Percentiles rank a stretch among this genome's conserved stretches.
These are phyloP conservation scores for Polia nebulosa DNA, from an alignment of 2,888 invertebrate species.

Conservation along the genomic window DNA sequence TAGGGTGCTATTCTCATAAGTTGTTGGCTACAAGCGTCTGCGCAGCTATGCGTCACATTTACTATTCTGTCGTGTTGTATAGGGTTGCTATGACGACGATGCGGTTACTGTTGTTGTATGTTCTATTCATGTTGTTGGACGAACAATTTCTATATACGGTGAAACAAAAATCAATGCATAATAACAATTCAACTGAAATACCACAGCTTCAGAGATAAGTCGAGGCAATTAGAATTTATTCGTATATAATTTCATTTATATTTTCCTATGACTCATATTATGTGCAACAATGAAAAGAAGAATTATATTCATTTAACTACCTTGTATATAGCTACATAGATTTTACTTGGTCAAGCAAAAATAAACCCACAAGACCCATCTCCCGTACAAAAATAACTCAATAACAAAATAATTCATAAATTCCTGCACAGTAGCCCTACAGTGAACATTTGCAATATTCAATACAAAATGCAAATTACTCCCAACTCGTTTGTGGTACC, in stretches of 20 bases:
- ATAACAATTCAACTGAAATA: slow-evolving; percentile 32
- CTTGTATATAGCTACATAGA: background rate
- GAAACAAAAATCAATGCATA: slow-evolving; percentile 17
- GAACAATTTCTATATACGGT: background rate
- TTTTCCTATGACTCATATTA: slow-evolving; percentile 43
- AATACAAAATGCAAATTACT: slow-evolving; percentile 67
- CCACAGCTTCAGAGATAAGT: slow-evolving; percentile 20
- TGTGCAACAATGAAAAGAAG: slow-evolving; percentile 2
- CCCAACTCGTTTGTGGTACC: slow-evolving; percentile 61
- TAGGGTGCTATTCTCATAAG: slow-evolving; percentile 67
- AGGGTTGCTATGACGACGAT: slow-evolving; percentile 52
- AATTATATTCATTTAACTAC: slow-evolving; percentile 6
- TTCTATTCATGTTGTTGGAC: slow-evolving; percentile 21
- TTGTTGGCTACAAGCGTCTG: slow-evolving; percentile 68
- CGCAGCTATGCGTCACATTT: slow-evolving; percentile 64
- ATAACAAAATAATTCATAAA: slow-evolving; percentile 56
- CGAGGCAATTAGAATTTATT: slow-evolving; percentile 18
- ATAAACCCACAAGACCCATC: slow-evolving; percentile 1
- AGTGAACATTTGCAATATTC: slow-evolving; percentile 66
- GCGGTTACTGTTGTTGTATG: slow-evolving; percentile 34
- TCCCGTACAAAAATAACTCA: slow-evolving; percentile 37
- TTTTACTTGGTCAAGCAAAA: slow-evolving; percentile 6
- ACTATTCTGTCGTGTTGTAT: slow-evolving; percentile 49
- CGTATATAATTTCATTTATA: slow-evolving; percentile 14
- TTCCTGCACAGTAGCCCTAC: slow-evolving; percentile 62